Evolutionary conservation across 2,888 invertebrate genomes (phyloP), one percentile per base, ranked within the genome.

Genomic region (Macroteleia sp.): DNA sequence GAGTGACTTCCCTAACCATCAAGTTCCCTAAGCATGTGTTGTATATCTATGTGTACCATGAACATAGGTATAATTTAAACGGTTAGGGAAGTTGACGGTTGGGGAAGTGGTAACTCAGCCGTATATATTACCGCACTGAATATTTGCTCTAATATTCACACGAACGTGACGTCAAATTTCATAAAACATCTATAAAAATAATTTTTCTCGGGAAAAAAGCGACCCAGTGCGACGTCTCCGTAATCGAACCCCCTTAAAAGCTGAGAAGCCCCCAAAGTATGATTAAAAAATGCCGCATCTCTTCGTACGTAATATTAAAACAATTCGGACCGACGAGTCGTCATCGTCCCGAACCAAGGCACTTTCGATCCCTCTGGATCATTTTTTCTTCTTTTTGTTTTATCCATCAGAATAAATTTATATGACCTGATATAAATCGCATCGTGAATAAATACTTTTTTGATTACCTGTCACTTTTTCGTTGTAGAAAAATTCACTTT

Each of bases 201-300:
- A 22, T 28, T 20, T 30, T 41, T 5, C n/a, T n/a, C n/a, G n/a
- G n/a, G n/a, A 14, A 32, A 34, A 32, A 32, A 16, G 14, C 14
- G 17, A 5, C 22, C 30, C 14, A 39, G 52, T 64, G 34, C 41
- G 34, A 42, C 4, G 46, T 30, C 30, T 1, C 57, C 10, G 14
- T n/a, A 28, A 30, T 41, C 30, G 30, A 64, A 52, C 41, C 42
- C 44, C 44, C 28, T 66, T 32, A 66, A 42, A 66, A 66, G 66
- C 52, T 54, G n/a, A 5, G 19, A 42, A 64, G 54, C 48, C 54
- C 44, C 66, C 25, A 28, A 12, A 44, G n/a, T n/a, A n/a, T 64
- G 19, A 39, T 42, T 25, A 52, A 64, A 56, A 69, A 59, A 59
- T 69, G 59, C 50, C 69, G 46, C 50, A 25, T 50, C 10, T 12